Percentiles rank a stretch among this genome's conserved stretches.
These are phyloP conservation scores for Apistogramma diplotaenia DNA, from an alignment of 2,113 vertebrate species.

Conservation along the genomic window DNA sequence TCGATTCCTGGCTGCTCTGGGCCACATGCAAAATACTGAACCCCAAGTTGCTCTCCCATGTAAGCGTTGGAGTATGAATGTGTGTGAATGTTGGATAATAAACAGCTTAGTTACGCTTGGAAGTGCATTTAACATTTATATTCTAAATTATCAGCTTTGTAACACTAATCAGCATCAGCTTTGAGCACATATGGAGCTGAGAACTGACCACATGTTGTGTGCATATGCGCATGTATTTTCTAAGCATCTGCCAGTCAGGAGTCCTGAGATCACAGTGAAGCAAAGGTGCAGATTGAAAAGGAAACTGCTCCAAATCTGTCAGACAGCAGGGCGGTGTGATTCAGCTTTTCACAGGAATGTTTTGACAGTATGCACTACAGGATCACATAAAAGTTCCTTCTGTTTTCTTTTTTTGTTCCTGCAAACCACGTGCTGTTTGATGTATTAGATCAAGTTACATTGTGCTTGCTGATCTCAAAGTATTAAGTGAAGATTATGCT, in stretches of 20 bases:
- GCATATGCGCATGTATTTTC: neutral
- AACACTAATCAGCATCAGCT: neutral
- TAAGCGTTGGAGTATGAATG: too few species aligned
- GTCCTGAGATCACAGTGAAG: conserved; percentile 22
- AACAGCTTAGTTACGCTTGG: too few species aligned
- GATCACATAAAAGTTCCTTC: neutral
- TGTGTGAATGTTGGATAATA: too few species aligned
- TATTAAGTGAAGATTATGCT: neutral
- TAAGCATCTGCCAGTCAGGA: neutral
- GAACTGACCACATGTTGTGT: conserved; percentile 17
- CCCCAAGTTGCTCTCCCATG: too few species aligned
- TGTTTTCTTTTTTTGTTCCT: neutral
- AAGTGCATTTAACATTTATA: too few species aligned
- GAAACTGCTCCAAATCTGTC: conserved; percentile 63
- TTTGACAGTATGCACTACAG: conserved; percentile 6
- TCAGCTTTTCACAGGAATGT: conserved; percentile 8
- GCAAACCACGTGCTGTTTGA: neutral
- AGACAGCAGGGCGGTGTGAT: neutral
- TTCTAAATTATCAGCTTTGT: neutral
- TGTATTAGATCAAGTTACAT: neutral
- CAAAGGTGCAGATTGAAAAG: conserved; percentile 31
- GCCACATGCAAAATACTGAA: too few species aligned
- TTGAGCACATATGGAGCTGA: neutral
- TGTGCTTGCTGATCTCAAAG: neutral
- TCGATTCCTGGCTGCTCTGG: too few species aligned